Base-by-base conservation (phyloP, 2,888 invertebrate genomes). In the Netelia inedita region DNA sequence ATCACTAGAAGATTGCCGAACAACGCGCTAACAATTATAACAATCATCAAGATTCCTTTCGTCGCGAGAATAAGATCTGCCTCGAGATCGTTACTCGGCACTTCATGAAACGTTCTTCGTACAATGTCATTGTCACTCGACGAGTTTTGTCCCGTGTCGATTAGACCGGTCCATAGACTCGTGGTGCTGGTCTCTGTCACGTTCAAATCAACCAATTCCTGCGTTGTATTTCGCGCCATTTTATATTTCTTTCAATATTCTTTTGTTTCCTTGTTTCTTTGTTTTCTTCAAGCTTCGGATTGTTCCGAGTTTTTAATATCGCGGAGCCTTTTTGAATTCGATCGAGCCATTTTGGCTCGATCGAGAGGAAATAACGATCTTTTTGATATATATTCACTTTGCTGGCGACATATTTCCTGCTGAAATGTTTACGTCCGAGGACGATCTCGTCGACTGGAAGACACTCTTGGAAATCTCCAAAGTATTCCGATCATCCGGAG, bases 1-100 rank as follows among this genome's bases (percentile, higher is more conserved):
- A 98, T 98, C 87, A 98, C 98, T 72, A 98, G 94, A 68, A 98
- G 94, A 93, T 98, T 98, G 65, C 98, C 98, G 89, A 98, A 96
- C 81, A 98, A 95, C 87, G 98, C 98, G 65, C 98, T 96, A 71
- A 98, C 93, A 86, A 98, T 98, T 85, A 98, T 98, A 90, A 97
- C 96, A 57, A 96, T 95, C 98, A 98, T 98, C 72, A 98, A 96
- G 28, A 97, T 95, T 86, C 96, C 96, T 95, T 97, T 97, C 83
- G 97, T 90, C 28, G 96, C 94, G 87, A 96, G 94, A 65, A 96
- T 88, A 83, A 96, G 94, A 55, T 95, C 94, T 71, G 96, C 94
- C 63, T 95, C 93, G 92, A 96, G 94, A 72, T 95, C 94, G 89
- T 92, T 89, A 61, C 73, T 74, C 78, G 59, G 78, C 23, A 28